Evolutionary conservation across 2,113 vertebrate species (phyloP), one percentile per base, ranked within the genome.

Genomic region (Phalacrocorax brasilianus): DNA sequence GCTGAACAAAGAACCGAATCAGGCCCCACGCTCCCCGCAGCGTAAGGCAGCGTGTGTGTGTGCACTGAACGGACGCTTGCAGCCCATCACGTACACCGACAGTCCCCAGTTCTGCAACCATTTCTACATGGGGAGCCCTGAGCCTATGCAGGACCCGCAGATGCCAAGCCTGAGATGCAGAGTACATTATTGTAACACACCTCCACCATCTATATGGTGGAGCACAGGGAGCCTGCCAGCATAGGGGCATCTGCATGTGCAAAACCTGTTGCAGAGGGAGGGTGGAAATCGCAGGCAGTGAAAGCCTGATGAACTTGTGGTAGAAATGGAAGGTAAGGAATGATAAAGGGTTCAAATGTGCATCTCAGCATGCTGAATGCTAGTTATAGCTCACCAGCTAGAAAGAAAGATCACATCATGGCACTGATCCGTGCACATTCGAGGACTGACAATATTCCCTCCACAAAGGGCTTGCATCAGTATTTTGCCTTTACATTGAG

Each of bases 211-310:
- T 4, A 9, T 45, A 15, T 45, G 44, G 44, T 45, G 44, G 63
- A 35, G 24, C 28, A 27, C 16, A 24, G 14, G 26, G 23, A 85
- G n/a, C 53, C 22, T 22, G 50, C 32, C 44, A 27, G 56, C 5
- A 0, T 2, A 0, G 14, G 50, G 17, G 33, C 7, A 7, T 0
- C 58, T 8, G 44, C 50, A 8, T 7, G 0, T 7, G 21, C 40
- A 16, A 14, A n/a, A 8, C 55, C n/a, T 23, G 13, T 1, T 9
- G 38, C 3, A 12, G 40, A 47, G 21, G 27, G 5, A 61, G 30
- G 26, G 22, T 5, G 8, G 22, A n/a, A 81, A 22, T 1, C 1
- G 2, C 32, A 52, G 26, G 20, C 1, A 1, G n/a, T 20, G 22
- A 62, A 58, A 84, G 38, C 0, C 2, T 3, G 28, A n/a, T 3